Conservation (phyloP, 1,140 invertebrate genomes). For the Cydia splendana region DNA sequence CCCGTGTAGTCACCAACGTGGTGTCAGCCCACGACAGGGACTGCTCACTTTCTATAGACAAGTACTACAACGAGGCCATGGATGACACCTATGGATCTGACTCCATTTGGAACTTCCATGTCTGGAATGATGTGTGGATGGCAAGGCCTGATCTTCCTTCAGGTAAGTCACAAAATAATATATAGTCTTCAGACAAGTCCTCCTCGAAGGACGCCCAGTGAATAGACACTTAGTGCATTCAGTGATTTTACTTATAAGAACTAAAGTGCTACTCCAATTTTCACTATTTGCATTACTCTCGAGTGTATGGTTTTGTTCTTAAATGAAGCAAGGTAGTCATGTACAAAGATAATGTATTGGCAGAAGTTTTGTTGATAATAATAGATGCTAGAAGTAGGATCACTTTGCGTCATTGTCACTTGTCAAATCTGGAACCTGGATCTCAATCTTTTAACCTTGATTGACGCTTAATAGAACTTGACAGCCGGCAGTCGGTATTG, state of each 20-base stretch:
- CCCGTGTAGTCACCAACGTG: conserved; percentile 86
- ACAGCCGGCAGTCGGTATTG: too few relatives aligned
- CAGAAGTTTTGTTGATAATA: too few relatives aligned
- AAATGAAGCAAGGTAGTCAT: too few relatives aligned
- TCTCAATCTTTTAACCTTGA: too few relatives aligned
- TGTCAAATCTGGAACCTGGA: too few relatives aligned
- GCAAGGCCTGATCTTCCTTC: conserved; percentile 80
- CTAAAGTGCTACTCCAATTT: neutral
- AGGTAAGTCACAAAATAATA: too few relatives aligned
- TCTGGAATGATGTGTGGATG: conserved; percentile 91
- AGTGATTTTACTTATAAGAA: neutral
- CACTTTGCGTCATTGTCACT: too few relatives aligned
- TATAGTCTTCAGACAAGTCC: conserved; percentile 48
- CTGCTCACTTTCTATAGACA: conserved; percentile 85
- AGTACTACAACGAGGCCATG: conserved; percentile 83
- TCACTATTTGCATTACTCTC: too few relatives aligned
- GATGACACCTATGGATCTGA: conserved; percentile 80
- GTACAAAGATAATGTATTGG: too few relatives aligned
- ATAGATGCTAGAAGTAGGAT: too few relatives aligned
- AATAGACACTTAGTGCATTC: conserved; percentile 33
- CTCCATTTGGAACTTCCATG: conserved; percentile 89
- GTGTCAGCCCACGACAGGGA: conserved; percentile 88
- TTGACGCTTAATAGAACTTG: too few relatives aligned
- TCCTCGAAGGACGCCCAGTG: conserved; percentile 62
- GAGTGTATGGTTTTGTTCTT: neutral